Base-by-base conservation (phyloP, 2,888 invertebrate genomes). In the Drosophila recens region DNA sequence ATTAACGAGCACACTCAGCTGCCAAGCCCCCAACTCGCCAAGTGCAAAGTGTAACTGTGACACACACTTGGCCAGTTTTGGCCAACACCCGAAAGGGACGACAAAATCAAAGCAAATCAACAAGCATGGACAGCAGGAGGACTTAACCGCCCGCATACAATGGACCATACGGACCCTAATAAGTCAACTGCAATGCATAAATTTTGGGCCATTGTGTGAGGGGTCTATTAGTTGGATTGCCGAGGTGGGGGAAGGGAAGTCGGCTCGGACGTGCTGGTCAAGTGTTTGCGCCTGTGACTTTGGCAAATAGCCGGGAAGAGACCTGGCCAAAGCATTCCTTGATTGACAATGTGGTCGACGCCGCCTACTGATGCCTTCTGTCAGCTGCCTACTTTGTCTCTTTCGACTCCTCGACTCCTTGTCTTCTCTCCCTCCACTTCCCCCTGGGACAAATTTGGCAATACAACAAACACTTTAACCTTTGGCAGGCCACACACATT, bases 171-270 rank as follows among this genome's bases (percentile, higher is more conserved):
- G 69, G 75, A 82, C 89, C 90, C 89, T 81, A 86, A 90, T 87
- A 89, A 87, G 90, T 85, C 88, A 86, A 85, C 88, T 79, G 85
- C 87, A 90, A 90, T 87, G 90, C 86, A 86, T 86, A 90, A 86
- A 90, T 86, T 90, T 88, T 81, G 9, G 59, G 56, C 61, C 61
- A 79, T 78, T 72, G 76, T 73, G 68, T 61, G 46, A 49, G 66
- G 64, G 71, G 34, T 62, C 49, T 54, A 54, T 43, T 52, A 38
- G 45, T 5, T 9, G 45, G 45, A 17, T 40, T 13, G 10, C 13
- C 4, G 34, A 34, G 9, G 20, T 0, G 4, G 20, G 11, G n/a
- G 10, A 30, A 23, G 30, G 38, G 33, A 36, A 15, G 40, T 40
- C 40, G 70, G 34, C 27, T 38, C 48, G 58, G 20, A 76, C 72